Evolutionary conservation across 2,113 vertebrate genomes (phyloP).

Genomic region (Ictidomys tridecemlineatus): DNA sequence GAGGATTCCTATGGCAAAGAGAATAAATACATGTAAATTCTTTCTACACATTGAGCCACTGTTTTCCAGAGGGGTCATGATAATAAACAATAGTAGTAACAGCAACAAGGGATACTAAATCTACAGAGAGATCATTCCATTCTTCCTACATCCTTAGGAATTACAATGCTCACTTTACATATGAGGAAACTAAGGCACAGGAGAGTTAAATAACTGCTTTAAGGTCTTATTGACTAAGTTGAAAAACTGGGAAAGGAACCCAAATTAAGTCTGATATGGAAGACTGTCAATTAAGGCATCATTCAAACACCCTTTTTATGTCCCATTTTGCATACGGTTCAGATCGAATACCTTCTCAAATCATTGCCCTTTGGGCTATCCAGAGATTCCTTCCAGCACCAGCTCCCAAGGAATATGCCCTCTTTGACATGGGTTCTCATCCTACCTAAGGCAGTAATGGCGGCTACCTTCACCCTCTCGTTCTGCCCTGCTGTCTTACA

Average conservation of each 20-base stretch:
- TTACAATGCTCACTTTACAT: not conserved
- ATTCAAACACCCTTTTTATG: not conserved
- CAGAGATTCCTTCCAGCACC: not conserved
- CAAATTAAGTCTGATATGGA: not conserved
- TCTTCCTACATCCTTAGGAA: not conserved
- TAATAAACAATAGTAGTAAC: not conserved
- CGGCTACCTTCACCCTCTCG: not conserved
- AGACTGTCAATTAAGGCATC: not conserved
- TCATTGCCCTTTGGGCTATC: not conserved
- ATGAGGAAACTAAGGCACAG: not conserved
- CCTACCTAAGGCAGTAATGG: not conserved
- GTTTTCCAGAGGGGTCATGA: slow-evolving; percentile 8
- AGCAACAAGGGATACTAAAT: not conserved
- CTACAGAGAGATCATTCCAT: not conserved
- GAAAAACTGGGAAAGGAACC: not conserved
- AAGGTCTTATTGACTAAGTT: not conserved
- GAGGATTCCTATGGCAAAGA: slow-evolving; percentile 26
- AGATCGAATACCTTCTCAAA: not conserved
- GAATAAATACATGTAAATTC: not conserved
- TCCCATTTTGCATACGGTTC: not conserved
- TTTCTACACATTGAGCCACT: slow-evolving; percentile 12
- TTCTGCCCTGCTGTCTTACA: not conserved
- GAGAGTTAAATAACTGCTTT: not conserved
- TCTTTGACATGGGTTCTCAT: not conserved
- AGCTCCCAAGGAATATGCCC: not conserved